Evolutionary conservation across 2,797 vertebrate species (phyloP), one percentile per base, ranked within the genome.

Genomic region (Molossus molossus): DNA sequence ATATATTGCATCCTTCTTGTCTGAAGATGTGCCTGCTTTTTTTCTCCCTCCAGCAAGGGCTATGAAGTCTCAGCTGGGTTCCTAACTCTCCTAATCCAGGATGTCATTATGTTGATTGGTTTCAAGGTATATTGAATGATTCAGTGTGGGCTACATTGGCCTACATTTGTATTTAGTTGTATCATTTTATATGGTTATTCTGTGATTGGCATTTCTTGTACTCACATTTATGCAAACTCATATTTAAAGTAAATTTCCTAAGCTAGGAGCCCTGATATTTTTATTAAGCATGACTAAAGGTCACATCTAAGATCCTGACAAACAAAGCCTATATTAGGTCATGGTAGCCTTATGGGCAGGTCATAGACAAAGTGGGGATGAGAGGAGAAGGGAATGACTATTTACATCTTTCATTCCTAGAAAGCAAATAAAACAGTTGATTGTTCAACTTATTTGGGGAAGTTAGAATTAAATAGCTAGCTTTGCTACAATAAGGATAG

Each of bases 171-270:
- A 93, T 17, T 84, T 29, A 67, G 14, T 64, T 85, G 12, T 69
- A 37, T 88, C 57, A 86, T 90, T 95, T 96, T 94, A 87, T 14
- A 62, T 90, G 70, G 77, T 25, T 95, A 50, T 82, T 88, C 5
- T 70, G 15, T 93, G 53, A 88, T 57, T 88, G 14, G 48, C 25
- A 79, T 12, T 65, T 84, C 85, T 94, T 86, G 14, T 4, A 58
- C 27, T 65, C 70, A 76, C 13, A 45, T 62, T 88, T 85, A 87
- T 86, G 50, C 1, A 95, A 92, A 79, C 6, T 95, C 62, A 87
- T 87, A 75, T 86, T 83, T 91, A 58, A 87, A 91, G n/a, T 57
- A 62, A 76, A 10, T 87, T 88, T 87, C 8, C 29, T 93, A 55
- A 90, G 23, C 29, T 93, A 81, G 5, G 9, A 86, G 6, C n/a